Evolutionary conservation across 2,888 invertebrate species (phyloP), one percentile per base, ranked within the genome.

Genomic region (Drosophila dives): DNA sequence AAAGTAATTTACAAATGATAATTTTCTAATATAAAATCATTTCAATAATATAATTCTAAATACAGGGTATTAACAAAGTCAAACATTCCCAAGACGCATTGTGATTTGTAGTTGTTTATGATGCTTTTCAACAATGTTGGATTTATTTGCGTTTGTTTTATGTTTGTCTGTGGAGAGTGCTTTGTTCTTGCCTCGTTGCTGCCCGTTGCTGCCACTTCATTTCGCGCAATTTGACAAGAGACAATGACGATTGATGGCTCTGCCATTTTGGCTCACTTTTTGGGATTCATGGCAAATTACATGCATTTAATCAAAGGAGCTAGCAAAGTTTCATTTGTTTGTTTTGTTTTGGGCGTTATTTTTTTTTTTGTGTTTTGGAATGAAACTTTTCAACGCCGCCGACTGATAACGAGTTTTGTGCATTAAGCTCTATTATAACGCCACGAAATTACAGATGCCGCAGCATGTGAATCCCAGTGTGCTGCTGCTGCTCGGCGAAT

Each of bases 361-460:
- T 20, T 45, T 20, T 34, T 12, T 38, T n/a, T 10, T 8, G 3
- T 23, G 32, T 17, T 26, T 50, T 20, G 12, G 48, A 40, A 34
- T 12, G 42, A 77, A 86, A 88, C 73, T 77, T 87, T 89, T 86
- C 79, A 80, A 71, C 84, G 84, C 80, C 74, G 64, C 64, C 76
- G 58, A 81, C 79, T 86, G 89, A 87, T 88, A 87, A 89, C 86
- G 86, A 88, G 84, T 89, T 88, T 84, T 82, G 66, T 77, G 81
- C 89, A 86, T 86, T 88, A 86, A 87, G 86, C 86, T 76, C 84
- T 72, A 87, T 88, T 84, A 89, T 83, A 83, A 84, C 74, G 86
- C 80, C 80, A 55, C 65, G 71, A 78, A 82, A 82, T 86, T 86
- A 76, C 75, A 77, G 71, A 63, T 68, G 69, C 42, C 63, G 49